These are phyloP conservation scores for Neotoma lepida DNA, from an alignment of 2,113 vertebrate species.

Conservation along the genomic window DNA sequence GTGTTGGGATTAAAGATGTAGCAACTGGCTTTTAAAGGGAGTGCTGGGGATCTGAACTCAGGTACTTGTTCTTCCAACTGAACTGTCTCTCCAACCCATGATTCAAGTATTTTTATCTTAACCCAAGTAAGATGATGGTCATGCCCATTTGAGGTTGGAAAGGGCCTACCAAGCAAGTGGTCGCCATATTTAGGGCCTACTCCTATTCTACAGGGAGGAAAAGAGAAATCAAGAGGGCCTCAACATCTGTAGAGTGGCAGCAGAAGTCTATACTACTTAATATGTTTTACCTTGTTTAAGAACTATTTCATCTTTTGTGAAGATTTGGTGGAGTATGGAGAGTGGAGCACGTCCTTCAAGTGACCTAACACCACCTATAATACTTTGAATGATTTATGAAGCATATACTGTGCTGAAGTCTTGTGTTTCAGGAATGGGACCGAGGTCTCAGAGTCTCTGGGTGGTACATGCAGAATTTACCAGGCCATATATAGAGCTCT, in stretches of 20 bases:
- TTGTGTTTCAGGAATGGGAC: neutral
- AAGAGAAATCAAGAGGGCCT: neutral
- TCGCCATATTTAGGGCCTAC: neutral
- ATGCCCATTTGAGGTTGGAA: neutral
- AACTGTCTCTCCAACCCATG: neutral
- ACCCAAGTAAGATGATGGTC: neutral
- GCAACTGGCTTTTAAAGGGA: neutral
- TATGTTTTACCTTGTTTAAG: neutral
- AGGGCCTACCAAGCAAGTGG: neutral
- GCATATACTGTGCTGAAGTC: neutral
- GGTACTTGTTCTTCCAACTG: neutral
- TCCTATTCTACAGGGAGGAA: neutral
- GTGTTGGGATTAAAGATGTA: neutral
- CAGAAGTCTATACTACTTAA: neutral
- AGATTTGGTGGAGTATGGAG: neutral
- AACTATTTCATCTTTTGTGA: neutral
- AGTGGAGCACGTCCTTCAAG: neutral
- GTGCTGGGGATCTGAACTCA: neutral
- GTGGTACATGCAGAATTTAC: slow-evolving; percentile 4
- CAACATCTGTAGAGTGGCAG: neutral
- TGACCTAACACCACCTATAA: neutral
- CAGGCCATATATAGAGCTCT: neutral
- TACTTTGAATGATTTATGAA: neutral
- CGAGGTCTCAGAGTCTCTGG: neutral
- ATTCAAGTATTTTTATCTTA: slow-evolving; percentile 39